Evolutionary conservation across 2,113 vertebrate species (phyloP).

Genomic region (Pogona vitticeps): DNA sequence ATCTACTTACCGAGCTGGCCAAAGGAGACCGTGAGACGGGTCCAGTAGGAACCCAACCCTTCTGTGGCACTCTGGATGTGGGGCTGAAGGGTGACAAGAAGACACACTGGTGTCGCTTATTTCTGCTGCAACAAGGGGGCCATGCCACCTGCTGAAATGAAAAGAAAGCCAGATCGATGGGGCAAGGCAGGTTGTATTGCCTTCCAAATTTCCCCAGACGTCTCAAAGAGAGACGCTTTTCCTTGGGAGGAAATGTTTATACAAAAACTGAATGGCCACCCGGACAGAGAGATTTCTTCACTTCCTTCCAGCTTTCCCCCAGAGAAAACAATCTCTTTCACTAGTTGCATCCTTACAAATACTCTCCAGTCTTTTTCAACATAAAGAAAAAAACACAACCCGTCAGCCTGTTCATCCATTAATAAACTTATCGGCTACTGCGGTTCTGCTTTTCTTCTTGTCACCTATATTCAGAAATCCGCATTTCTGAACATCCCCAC

Average conservation of each 20-base stretch:
- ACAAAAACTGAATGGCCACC: neutral
- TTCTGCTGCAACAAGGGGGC: neutral
- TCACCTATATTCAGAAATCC: slow-evolving; percentile 35
- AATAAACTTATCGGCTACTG: neutral
- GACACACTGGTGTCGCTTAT: neutral
- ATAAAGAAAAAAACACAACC: neutral
- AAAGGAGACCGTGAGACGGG: neutral
- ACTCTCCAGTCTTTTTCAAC: neutral
- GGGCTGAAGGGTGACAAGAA: slow-evolving; percentile 43
- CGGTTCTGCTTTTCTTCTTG: neutral
- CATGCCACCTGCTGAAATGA: neutral
- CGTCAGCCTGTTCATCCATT: neutral
- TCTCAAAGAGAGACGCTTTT: neutral
- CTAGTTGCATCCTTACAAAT: neutral
- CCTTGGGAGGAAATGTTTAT: neutral
- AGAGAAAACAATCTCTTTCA: neutral
- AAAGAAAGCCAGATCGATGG: neutral
- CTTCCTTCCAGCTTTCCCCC: too few relatives aligned
- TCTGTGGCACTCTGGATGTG: rapidly evolving
- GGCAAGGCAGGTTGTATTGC: neutral
- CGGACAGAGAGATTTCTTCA: neutral
- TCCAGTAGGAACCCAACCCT: neutral
- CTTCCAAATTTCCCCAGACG: slow-evolving; percentile 1
- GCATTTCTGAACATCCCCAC: slow-evolving; percentile 33
- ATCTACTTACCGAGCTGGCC: neutral